phyloP scores from a whole-genome alignment of 1,140 invertebrate genomes.

The Melipona quadrifasciata region DNA sequence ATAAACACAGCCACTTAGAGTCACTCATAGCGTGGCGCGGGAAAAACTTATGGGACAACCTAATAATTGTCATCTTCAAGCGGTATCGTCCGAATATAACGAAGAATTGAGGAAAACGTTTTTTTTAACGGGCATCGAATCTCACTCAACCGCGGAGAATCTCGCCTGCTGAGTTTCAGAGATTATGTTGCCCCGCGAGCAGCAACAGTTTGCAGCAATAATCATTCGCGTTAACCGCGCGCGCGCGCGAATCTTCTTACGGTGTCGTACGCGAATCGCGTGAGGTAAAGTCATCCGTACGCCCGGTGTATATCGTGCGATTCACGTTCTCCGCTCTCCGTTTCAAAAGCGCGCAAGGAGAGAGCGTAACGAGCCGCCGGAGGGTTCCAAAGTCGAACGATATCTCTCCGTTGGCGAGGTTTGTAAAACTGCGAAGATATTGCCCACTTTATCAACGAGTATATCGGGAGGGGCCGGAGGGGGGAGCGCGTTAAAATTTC shows the following conservation, averaged over 20 bases:
- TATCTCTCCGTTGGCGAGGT: slow-evolving; percentile 15
- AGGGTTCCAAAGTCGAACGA: slow-evolving; percentile 6
- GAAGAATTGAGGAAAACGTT: not conserved
- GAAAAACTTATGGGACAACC: too few relatives aligned
- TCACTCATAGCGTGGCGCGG: too few relatives aligned
- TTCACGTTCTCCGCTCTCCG: not conserved
- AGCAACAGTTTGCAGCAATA: not conserved
- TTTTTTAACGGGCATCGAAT: not conserved
- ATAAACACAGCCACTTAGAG: too few relatives aligned
- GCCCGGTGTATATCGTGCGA: too few relatives aligned
- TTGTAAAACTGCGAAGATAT: slow-evolving; percentile 28
- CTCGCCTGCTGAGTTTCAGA: not conserved
- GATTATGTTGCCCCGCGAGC: not conserved
- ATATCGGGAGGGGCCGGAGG: slow-evolving; percentile 1
- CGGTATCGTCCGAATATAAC: not conserved
- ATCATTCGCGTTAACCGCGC: not conserved
- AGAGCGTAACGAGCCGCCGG: not conserved
- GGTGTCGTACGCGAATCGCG: not conserved
- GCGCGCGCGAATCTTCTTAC: not conserved
- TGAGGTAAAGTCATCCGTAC: not conserved
- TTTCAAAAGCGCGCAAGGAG: too few relatives aligned
- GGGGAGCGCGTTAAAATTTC: slow-evolving; percentile 57
- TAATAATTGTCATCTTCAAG: not conserved
- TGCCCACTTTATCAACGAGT: slow-evolving; percentile 27
- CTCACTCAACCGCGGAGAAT: not conserved